Evolutionary conservation across 1,140 invertebrate species (phyloP), one percentile per base, ranked within the genome.

Genomic region (Drosophila tristis): DNA sequence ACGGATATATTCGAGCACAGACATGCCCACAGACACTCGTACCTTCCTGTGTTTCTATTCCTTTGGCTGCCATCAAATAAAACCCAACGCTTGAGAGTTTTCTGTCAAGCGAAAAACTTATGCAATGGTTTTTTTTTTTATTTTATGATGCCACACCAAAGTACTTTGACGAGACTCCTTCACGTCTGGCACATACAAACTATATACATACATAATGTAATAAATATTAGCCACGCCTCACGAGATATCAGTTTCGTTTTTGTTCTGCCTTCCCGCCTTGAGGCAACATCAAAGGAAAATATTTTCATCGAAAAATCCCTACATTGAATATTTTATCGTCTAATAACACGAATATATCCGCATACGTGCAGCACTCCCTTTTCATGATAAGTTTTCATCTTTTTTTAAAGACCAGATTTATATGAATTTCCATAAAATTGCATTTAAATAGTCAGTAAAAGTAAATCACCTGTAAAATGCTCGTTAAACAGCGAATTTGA

Each of bases 41-140:
- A 6, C 16, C 8, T 16, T 54, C 42, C 53, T 45, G 53, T 70
- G n/a, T 25, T 43, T 31, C 35, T 29, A 44, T 57, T 68, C 64
- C 51, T 54, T 54, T 54, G 16, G 5, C 5, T n/a, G 44, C 25
- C 25, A 44, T 55, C 55, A 76, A 76, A 76, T 60, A 67, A 67
- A 75, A 76, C 59, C 44, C 62, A 64, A 67, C 29, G 62, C 72
- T 55, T 59, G 43, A 74, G 55, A 75, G 55, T 67, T 74, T 35
- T 53, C 62, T 51, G 73, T 58, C 73, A 60, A 67, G 73, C 44
- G 44, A 35, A 66, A 76, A 76, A 75, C 70, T 73, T 74, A 74
- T 74, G 70, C 70, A 74, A 73, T 61, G 63, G 56, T 67, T 76
- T 39, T 39, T 1, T n/a, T 16, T 29, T 5, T 29, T 29, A 29